Percentiles rank a stretch among this genome's conserved stretches.
Conservation (phyloP, 2,113 vertebrate species). For the Hyla sarda region DNA sequence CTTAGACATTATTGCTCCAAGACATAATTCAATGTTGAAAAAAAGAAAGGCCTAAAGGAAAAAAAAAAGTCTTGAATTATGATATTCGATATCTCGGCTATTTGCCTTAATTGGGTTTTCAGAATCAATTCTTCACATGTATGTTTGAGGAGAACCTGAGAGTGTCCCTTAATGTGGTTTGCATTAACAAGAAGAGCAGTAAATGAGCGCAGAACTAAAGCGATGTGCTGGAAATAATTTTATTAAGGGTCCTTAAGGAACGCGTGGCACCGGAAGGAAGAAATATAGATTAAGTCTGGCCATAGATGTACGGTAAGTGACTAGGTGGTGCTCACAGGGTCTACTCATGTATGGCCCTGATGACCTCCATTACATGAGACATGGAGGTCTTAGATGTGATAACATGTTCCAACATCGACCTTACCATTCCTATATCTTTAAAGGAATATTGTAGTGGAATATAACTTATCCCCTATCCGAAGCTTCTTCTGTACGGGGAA, state of each 20-base stretch:
- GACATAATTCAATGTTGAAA: constrained; percentile 51
- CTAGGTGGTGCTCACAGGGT: neutral
- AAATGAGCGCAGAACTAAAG: neutral
- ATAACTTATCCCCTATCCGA: too few species aligned
- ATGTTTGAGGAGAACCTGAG: constrained; percentile 12
- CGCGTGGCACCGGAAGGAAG: neutral
- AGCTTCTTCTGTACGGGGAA: too few species aligned
- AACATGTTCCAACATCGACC: neutral
- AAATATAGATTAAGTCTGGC: neutral
- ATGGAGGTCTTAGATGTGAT: neutral
- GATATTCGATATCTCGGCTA: constrained; percentile 55
- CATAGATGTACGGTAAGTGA: neutral
- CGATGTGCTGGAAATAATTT: constrained; percentile 16
- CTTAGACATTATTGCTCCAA: constrained; percentile 24
- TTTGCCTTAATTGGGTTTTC: constrained; percentile 58
- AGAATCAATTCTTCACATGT: constrained; percentile 54
- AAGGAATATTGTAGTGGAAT: too few species aligned
- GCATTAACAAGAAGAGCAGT: constrained; percentile 21
- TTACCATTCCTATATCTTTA: neutral
- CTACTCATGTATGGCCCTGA: neutral
- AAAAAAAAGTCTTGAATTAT: constrained; percentile 55
- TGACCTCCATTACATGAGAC: neutral
- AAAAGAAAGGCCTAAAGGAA: constrained; percentile 32
- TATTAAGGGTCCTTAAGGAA: constrained; percentile 18
- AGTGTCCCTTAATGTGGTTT: constrained; percentile 8